Base-by-base conservation (phyloP, 2,113 vertebrate species). In the Strigops habroptila region DNA sequence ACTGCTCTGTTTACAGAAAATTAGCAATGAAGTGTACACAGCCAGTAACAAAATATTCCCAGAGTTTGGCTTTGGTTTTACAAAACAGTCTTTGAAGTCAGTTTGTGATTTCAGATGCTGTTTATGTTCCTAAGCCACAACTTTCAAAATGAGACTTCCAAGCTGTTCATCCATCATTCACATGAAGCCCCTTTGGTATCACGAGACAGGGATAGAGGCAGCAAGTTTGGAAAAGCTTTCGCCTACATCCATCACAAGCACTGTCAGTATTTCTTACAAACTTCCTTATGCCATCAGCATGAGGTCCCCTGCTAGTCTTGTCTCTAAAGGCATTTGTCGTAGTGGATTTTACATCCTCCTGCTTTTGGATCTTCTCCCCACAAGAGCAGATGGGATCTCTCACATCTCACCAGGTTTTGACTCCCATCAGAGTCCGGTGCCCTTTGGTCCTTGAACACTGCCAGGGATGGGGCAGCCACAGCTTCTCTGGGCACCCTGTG, bases 31-130 rank as follows among this genome's bases (percentile, higher is more conserved):
- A 94, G 93, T 65, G 67, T 91, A 95, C 82, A 95, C 85, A 95
- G 69, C 53, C 73, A 82, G 63, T 24, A 74, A 88, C 68, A 81
- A 91, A 94, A 95, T 30, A 77, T 18, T 90, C 79, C 24, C 70
- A 12, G 79, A 73, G 63, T n/a, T 59, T 96, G 96, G 96, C 93
- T 96, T 70, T 59, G 75, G 41, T 70, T 94, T 87, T 70, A 63
- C n/a, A 78, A 39, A 91, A 59, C 74, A 70, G 33, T 84, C 71
- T 88, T 77, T 82, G 52, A 86, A 96, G 82, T 88, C 88, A 93
- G 88, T 90, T 96, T 91, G 96, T 12, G 5, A 63, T 90, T 94
- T 96, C 94, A 95, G 95, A 96, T 94, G 94, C 91, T 96, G 88
- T 97, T 95, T 96, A 81, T 63, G 71, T 94, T 94, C 90, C 95